Evolutionary conservation across 1,140 invertebrate genomes (phyloP).

Genomic region (Solenopsis fugax): DNA sequence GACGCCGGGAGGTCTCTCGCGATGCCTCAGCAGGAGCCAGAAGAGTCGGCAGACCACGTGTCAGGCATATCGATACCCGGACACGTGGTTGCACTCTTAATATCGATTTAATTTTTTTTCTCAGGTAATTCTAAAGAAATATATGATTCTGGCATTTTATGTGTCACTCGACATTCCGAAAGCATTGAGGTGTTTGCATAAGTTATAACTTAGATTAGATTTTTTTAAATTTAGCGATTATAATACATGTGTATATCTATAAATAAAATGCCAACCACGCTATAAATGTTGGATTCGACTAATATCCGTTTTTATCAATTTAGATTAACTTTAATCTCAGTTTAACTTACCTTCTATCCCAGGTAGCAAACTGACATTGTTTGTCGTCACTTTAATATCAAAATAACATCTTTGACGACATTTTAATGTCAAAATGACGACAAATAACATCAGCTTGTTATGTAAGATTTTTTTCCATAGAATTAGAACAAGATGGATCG

Average conservation of each 20-base stretch:
- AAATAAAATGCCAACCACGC: not conserved
- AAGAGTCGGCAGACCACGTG: constrained; percentile 66
- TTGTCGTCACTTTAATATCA: too few species aligned
- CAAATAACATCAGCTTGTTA: too few species aligned
- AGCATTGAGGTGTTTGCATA: not conserved
- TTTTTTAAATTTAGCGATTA: not conserved
- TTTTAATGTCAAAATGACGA: too few species aligned
- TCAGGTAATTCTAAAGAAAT: not conserved
- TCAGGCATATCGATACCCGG: constrained; percentile 42
- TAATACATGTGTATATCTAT: not conserved
- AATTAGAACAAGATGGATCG: too few species aligned
- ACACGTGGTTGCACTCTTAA: not conserved
- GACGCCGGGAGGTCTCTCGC: constrained; percentile 70
- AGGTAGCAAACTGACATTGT: too few species aligned
- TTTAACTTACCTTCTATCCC: too few species aligned
- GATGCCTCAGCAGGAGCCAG: constrained; percentile 73
- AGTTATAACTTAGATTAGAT: not conserved
- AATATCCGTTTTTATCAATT: not conserved
- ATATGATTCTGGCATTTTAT: not conserved
- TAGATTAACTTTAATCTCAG: too few species aligned
- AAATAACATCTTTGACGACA: too few species aligned
- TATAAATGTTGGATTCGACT: not conserved
- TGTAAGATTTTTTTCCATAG: too few species aligned
- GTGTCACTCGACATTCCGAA: not conserved
- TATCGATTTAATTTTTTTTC: constrained; percentile 11